Evolutionary conservation across 2,797 vertebrate species (phyloP).

Genomic region (Ctenochaetus hawaiiensis): DNA sequence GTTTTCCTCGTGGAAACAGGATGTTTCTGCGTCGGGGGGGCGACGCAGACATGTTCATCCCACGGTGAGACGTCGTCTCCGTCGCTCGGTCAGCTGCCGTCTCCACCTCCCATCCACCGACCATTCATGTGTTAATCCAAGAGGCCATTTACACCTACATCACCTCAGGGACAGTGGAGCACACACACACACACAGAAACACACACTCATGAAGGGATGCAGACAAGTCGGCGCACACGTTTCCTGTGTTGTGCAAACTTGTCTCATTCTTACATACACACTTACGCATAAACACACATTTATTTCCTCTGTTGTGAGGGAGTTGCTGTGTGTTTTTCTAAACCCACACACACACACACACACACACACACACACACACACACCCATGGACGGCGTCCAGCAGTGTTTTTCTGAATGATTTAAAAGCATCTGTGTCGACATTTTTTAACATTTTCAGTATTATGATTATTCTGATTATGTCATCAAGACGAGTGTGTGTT

Average conservation of each 20-base stretch:
- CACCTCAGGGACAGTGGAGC: conserved; percentile 14
- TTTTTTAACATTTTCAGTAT: neutral
- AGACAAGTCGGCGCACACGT: conserved; percentile 26
- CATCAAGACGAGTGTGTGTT: neutral
- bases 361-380: too few species aligned
- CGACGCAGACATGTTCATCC: neutral
- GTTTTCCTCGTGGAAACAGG: too few species aligned
- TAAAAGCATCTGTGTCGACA: too few species aligned
- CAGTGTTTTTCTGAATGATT: too few species aligned
- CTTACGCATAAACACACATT: conserved; percentile 10
- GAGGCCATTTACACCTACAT: conserved; percentile 28
- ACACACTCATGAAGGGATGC: neutral
- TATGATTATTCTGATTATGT: neutral
- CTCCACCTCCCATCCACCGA: conserved; percentile 42
- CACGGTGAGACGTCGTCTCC: neutral
- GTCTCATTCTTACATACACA: conserved; percentile 16
- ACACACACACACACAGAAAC: conserved; percentile 15
- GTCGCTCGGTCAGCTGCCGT: conserved; percentile 27
- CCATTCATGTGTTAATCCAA: conserved; percentile 63
- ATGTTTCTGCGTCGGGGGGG: neutral
- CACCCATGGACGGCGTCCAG: too few species aligned
- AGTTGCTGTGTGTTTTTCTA: neutral
- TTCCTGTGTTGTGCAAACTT: conserved; percentile 47
- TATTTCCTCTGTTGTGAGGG: neutral
- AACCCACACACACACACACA: too few species aligned